A percentile compares a stretch with the other conserved stretches of the same genome.
Conservation (phyloP, 2,113 vertebrate species). For the Ranitomeya variabilis region DNA sequence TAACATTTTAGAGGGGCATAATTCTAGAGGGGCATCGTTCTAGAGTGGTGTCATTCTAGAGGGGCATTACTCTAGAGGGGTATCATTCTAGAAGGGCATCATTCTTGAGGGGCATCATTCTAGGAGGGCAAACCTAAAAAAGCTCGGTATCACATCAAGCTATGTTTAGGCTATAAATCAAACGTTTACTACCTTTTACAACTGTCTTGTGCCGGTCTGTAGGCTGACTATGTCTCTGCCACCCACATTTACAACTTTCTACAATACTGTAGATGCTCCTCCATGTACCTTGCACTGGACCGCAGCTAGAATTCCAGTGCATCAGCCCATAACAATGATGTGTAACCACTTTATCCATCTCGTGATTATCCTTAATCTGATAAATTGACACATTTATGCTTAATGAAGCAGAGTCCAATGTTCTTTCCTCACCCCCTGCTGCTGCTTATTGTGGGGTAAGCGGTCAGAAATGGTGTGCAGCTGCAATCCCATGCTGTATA, state of each 20-base stretch:
- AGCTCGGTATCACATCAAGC: too few relatives aligned
- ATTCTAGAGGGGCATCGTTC: too few relatives aligned
- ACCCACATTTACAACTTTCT: background rate
- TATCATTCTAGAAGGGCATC: too few relatives aligned
- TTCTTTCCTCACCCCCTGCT: conserved; percentile 29
- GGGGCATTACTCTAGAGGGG: too few relatives aligned
- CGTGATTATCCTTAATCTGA: conserved; percentile 13
- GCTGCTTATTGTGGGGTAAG: background rate
- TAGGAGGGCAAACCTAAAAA: too few relatives aligned
- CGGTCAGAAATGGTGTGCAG: background rate
- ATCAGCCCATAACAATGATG: background rate
- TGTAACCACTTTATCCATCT: background rate
- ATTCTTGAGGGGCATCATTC: too few relatives aligned
- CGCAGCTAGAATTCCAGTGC: background rate
- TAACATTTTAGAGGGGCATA: too few relatives aligned
- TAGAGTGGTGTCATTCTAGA: too few relatives aligned
- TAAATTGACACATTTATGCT: conserved; percentile 1
- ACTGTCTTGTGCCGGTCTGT: background rate
- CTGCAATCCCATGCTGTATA: conserved; percentile 21
- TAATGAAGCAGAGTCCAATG: background rate
- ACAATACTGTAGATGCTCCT: background rate
- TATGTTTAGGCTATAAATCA: background rate
- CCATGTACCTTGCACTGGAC: background rate
- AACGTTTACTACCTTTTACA: background rate
- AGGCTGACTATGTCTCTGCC: background rate